phyloP scores from a whole-genome alignment of 2,797 vertebrate species.

The Fundulus diaphanus region DNA sequence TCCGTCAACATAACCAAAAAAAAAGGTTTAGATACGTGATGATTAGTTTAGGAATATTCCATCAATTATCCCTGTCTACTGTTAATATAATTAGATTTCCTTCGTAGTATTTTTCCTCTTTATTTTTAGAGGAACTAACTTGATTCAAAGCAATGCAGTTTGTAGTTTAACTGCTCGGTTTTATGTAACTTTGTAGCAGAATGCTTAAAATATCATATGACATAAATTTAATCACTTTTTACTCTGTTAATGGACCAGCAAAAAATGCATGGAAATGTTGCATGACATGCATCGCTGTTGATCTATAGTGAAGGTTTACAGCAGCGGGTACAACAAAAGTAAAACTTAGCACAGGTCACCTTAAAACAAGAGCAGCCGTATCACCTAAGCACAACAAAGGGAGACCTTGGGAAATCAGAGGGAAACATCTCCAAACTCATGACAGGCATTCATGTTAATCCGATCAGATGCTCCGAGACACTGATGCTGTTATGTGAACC shows the following conservation, averaged over 20 bases:
- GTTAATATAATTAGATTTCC: background rate
- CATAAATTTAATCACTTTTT: background rate
- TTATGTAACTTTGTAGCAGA: background rate
- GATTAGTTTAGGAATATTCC: conserved; percentile 6
- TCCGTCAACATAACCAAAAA: background rate
- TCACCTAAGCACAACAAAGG: conserved; percentile 20
- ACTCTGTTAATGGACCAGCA: background rate
- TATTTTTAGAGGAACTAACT: conserved; percentile 1
- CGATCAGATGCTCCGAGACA: conserved; percentile 68
- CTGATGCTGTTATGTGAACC: conserved; percentile 54
- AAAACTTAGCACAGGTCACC: background rate
- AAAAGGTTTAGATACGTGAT: background rate
- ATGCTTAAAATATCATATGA: background rate
- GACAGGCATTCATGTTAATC: conserved; percentile 75
- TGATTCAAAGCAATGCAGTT: background rate
- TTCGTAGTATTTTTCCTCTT: background rate
- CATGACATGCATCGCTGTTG: background rate
- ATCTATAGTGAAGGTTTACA: background rate
- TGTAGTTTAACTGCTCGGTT: background rate
- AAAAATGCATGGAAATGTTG: background rate
- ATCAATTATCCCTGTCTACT: background rate
- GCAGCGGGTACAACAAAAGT: background rate
- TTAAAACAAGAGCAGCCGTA: conserved; percentile 1
- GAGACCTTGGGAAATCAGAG: conserved; percentile 34
- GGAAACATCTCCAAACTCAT: conserved; percentile 66